Evolutionary conservation across 2,797 vertebrate species (phyloP).

Genomic region (Sternotherus odoratus): DNA sequence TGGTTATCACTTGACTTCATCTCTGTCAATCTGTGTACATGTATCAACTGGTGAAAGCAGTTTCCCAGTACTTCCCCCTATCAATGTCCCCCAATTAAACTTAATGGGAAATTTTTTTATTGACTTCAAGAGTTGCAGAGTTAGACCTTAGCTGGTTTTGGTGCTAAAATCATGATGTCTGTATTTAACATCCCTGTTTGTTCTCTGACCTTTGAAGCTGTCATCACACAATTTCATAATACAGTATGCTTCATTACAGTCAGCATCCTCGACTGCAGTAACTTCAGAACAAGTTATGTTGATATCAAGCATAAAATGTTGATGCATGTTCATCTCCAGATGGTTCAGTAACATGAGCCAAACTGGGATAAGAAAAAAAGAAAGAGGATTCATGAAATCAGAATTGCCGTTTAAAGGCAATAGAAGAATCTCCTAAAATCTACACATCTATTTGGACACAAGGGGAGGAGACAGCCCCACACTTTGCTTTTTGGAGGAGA

Average conservation of each 20-base stretch:
- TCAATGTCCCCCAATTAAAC: neutral
- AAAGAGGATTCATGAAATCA: neutral
- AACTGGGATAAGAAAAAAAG: neutral
- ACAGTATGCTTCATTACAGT: neutral
- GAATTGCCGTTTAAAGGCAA: neutral
- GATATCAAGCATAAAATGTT: neutral
- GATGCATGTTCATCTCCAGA: neutral
- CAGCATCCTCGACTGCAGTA: neutral
- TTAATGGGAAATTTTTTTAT: neutral
- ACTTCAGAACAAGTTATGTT: neutral
- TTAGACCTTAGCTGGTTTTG: neutral
- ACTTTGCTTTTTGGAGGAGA: neutral
- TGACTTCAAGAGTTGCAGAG: neutral
- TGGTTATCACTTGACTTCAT: neutral
- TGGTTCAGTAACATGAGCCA: neutral
- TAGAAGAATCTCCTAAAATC: neutral
- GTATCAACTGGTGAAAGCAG: neutral
- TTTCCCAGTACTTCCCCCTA: neutral
- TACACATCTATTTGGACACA: neutral
- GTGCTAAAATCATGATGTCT: neutral
- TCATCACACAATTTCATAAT: neutral
- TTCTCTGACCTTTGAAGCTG: neutral
- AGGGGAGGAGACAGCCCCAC: neutral
- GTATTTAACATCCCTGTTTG: neutral
- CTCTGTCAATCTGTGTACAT: neutral